Percentiles rank a stretch among this genome's conserved stretches.
Evolutionary conservation across 1,140 invertebrate genomes (phyloP).

Genomic region (Manduca sexta): DNA sequence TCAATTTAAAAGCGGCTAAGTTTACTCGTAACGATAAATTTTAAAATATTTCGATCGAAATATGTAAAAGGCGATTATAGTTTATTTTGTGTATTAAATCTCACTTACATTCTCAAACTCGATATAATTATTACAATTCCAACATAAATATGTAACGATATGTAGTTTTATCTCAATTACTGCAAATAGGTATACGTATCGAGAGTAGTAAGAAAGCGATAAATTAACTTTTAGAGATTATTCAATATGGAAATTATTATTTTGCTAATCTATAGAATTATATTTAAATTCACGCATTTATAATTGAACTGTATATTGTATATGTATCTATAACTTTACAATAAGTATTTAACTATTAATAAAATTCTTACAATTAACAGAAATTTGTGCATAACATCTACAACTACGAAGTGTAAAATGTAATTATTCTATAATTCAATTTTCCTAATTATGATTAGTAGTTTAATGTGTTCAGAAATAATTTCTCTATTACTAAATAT

Average conservation of each 20-base stretch:
- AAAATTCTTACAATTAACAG: conserved; percentile 53
- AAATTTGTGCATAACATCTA: conserved; percentile 64
- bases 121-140: too few relatives aligned
- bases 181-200: too few relatives aligned
- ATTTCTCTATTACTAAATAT: too few relatives aligned
- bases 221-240: not conserved
- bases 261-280: not conserved
- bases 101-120: too few relatives aligned
- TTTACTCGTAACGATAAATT: too few relatives aligned
- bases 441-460: not conserved
- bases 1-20: too few relatives aligned
- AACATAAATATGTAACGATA: too few relatives aligned
- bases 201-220: not conserved
- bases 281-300: conserved; percentile 1
- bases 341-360: conserved; percentile 43
- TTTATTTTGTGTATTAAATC: too few relatives aligned
- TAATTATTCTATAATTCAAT: not conserved
- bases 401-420: conserved; percentile 60
- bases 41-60: too few relatives aligned
- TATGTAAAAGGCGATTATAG: too few relatives aligned
- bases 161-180: too few relatives aligned
- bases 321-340: conserved; percentile 37
- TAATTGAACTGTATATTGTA: conserved; percentile 41
- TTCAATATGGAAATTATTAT: not conserved
- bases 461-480: too few relatives aligned